Evolutionary conservation across 2,888 invertebrate genomes (phyloP).

Genomic region (Cheiracanthium punctorium): DNA sequence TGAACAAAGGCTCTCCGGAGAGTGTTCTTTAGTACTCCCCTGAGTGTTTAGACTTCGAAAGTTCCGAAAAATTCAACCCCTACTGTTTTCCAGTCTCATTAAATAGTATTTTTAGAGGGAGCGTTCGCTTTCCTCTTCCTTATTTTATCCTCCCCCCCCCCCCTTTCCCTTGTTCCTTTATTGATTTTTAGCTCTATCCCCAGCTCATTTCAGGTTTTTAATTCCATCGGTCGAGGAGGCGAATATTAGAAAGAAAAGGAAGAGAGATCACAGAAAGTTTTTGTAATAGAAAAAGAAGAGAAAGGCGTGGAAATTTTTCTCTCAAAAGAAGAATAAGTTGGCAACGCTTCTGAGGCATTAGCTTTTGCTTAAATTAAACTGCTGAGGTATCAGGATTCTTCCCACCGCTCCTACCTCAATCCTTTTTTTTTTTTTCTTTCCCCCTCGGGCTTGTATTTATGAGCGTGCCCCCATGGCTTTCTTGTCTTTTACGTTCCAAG

Average conservation of each 20-base stretch:
- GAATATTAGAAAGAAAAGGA: background rate
- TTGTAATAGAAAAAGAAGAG: background rate
- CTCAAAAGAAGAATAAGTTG: constrained; percentile 1
- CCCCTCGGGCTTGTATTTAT: constrained; percentile 8
- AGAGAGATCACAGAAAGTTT: background rate
- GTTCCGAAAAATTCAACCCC: background rate
- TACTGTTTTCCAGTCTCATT: background rate
- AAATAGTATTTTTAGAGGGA: background rate
- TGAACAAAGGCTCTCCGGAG: no score
- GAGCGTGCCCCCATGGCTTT: background rate
- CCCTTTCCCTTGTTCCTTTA: background rate
- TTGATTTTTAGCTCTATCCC: constrained; percentile 15
- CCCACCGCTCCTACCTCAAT: no score
- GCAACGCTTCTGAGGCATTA: constrained; percentile 23
- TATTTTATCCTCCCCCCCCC: background rate
- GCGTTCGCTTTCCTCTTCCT: no score
- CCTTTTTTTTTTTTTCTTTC: no score
- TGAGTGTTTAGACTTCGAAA: background rate
- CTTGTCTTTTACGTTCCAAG: constrained; percentile 21
- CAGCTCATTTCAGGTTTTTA: constrained; percentile 23
- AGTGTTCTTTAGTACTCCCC: background rate
- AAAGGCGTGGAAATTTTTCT: constrained; percentile 21
- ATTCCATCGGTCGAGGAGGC: constrained; percentile 1
- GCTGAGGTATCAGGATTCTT: constrained; percentile 46
- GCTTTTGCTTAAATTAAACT: constrained; percentile 63